Base-by-base conservation (phyloP, 1,140 invertebrate genomes). In the Psix sp. region DNA sequence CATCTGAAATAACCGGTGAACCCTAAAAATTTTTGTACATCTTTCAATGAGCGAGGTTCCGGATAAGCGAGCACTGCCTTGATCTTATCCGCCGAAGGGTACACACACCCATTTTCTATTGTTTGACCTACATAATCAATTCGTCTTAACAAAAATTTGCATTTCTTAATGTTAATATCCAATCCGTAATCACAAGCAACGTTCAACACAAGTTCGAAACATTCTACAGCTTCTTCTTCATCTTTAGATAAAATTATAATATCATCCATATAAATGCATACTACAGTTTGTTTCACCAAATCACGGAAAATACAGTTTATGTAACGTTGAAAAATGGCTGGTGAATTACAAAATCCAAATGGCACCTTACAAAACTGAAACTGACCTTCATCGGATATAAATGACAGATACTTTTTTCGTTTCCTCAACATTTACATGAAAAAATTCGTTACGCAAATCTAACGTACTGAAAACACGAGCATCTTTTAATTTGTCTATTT, bases 231-330 rank as follows among this genome's bases (percentile, higher is more conserved):
- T 9, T 26, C 24, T 0, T 14, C 9, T 1, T 13, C 4, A 17
- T 57, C 26, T 9, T 21, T 26, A 1, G 36, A 17, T 0, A 36
- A 31, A n/a, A 72, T 40, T 11, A 72, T 57, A 0, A 65, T 1
- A 13, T 73, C 59, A 7, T 73, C 70, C 21, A 73, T 16, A 42
- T 57, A 73, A 1, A 49, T 24, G 1, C 29, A 3, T 0, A 73
- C 39, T 4, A 52, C 24, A 1, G 16, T 15, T 0, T 46, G 9
- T 5, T 5, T n/a, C 5, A 63, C 35, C 1, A 71, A 11, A 0
- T 57, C 42, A 33, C 18, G 40, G 4, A 63, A 65, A 20, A 65
- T 21, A 4, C 21, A 24, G 13, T 52, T 52, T n/a, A 72, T 63
- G 16, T 24, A 73, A 15, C 33, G 46, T 13, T 73, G 16, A 73